These are phyloP conservation scores for Megastigmus dorsalis DNA, from an alignment of 2,888 invertebrate species.

Conservation along the genomic window DNA sequence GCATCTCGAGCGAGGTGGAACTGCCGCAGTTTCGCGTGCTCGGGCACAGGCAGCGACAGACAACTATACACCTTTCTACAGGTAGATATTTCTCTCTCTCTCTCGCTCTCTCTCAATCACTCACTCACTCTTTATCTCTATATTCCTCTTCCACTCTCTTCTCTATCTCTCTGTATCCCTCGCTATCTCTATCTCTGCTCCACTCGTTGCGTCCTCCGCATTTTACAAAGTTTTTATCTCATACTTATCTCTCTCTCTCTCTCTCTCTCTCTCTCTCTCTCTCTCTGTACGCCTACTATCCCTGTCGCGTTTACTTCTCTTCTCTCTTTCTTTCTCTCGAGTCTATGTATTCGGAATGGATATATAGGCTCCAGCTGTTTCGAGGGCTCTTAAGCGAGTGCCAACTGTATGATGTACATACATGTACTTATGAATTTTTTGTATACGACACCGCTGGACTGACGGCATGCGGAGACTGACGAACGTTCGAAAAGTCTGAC, in stretches of 20 bases:
- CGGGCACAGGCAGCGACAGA: constrained; percentile 95
- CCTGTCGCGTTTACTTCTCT: background rate
- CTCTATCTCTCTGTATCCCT: background rate
- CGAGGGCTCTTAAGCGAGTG: background rate
- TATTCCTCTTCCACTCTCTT: constrained; percentile 10
- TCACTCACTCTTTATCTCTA: constrained; percentile 22
- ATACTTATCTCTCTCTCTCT: background rate
- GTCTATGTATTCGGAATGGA: background rate
- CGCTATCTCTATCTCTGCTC: background rate
- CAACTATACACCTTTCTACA: constrained; percentile 96
- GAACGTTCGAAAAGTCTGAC: constrained; percentile 2
- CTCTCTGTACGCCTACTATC: constrained; percentile 1
- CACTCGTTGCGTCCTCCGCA: constrained; percentile 19
- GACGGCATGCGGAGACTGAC: background rate
- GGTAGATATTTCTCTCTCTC: constrained; percentile 78
- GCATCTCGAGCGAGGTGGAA: constrained; percentile 96
- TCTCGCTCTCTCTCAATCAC: constrained; percentile 33
- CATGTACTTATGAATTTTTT: background rate
- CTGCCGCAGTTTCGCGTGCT: constrained; percentile 97
- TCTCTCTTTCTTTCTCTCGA: constrained; percentile 37
- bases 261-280: constrained; percentile 38
- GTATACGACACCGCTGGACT: background rate
- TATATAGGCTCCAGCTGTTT: background rate
- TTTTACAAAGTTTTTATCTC: background rate
- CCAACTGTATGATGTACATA: no score